A percentile compares a stretch with the other conserved stretches of the same genome.
Evolutionary conservation across 2,888 invertebrate genomes (phyloP).

Genomic region (Bombylius discolor): DNA sequence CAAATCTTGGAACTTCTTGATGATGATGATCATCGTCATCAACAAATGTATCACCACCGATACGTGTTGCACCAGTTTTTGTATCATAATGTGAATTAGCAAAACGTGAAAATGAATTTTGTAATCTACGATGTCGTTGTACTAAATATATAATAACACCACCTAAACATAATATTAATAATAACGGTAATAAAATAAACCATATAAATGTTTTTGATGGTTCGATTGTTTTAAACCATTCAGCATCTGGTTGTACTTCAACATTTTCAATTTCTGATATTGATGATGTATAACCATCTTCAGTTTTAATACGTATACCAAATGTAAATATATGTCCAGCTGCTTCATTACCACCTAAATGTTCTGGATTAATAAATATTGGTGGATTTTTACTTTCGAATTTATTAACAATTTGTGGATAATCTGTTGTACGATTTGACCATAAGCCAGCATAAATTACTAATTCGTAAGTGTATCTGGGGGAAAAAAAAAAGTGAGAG

Average conservation of each 20-base stretch:
- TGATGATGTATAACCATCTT: slow-evolving; percentile 24
- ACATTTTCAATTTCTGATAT: slow-evolving; percentile 19
- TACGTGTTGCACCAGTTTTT: slow-evolving; percentile 74
- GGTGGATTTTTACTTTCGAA: slow-evolving; percentile 41
- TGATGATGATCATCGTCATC: slow-evolving; percentile 67
- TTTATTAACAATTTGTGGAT: slow-evolving; percentile 33
- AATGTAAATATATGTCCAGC: slow-evolving; percentile 44
- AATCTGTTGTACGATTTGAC: slow-evolving; percentile 38
- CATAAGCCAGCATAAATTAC: slow-evolving; percentile 45
- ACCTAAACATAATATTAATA: slow-evolving; percentile 40
- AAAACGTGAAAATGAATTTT: slow-evolving; percentile 67
- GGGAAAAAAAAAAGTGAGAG: neutral
- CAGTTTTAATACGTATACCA: slow-evolving; percentile 47
- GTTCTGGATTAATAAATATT: slow-evolving; percentile 16
- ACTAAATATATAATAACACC: slow-evolving; percentile 48
- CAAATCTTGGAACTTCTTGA: slow-evolving; percentile 76
- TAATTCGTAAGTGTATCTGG: slow-evolving; percentile 48
- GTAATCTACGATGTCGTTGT: slow-evolving; percentile 57
- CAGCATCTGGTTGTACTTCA: slow-evolving; percentile 17
- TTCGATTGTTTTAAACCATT: slow-evolving; percentile 14
- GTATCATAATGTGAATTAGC: slow-evolving; percentile 77
- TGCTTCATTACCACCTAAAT: slow-evolving; percentile 40
- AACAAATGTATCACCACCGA: slow-evolving; percentile 61
- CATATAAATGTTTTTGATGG: slow-evolving; percentile 21
- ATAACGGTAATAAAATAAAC: slow-evolving; percentile 44